A percentile compares a stretch with the other conserved stretches of the same genome.
phyloP scores from a whole-genome alignment of 2,797 vertebrate genomes.

The Aulostomus chinensis region DNA sequence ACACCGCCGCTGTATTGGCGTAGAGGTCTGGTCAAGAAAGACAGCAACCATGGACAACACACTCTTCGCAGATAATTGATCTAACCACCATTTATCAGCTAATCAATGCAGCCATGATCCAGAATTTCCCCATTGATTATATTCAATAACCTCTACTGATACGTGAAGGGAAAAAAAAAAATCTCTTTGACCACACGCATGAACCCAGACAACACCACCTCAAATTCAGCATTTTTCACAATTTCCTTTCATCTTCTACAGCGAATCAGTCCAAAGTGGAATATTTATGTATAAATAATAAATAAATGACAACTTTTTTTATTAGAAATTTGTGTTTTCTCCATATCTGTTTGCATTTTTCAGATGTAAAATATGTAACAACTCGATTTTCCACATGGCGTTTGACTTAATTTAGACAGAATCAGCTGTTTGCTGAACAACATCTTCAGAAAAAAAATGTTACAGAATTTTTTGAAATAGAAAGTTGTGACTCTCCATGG shows the following conservation, averaged over 20 bases:
- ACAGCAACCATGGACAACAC: constrained; percentile 28
- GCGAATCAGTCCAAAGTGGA: background rate
- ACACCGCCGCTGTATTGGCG: constrained; percentile 20
- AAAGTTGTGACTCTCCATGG: no score
- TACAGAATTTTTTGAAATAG: no score
- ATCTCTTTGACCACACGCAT: background rate
- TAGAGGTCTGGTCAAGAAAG: constrained; percentile 21
- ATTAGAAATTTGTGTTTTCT: no score
- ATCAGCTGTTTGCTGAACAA: no score
- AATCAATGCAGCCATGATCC: constrained; percentile 68
- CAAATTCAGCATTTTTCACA: background rate
- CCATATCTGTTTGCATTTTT: no score
- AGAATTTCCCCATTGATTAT: constrained; percentile 53
- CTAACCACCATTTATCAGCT: constrained; percentile 61
- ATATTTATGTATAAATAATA: no score
- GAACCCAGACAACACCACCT: background rate
- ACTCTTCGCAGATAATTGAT: constrained; percentile 55
- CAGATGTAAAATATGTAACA: no score
- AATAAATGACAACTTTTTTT: no score
- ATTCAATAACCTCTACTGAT: constrained; percentile 52
- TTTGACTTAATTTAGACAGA: no score
- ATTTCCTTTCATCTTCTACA: background rate
- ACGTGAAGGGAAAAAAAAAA: constrained; percentile 1
- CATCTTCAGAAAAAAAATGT: no score
- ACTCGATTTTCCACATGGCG: no score